Conservation (phyloP, 2,113 vertebrate genomes). For the Siphamia tubifer region DNA sequence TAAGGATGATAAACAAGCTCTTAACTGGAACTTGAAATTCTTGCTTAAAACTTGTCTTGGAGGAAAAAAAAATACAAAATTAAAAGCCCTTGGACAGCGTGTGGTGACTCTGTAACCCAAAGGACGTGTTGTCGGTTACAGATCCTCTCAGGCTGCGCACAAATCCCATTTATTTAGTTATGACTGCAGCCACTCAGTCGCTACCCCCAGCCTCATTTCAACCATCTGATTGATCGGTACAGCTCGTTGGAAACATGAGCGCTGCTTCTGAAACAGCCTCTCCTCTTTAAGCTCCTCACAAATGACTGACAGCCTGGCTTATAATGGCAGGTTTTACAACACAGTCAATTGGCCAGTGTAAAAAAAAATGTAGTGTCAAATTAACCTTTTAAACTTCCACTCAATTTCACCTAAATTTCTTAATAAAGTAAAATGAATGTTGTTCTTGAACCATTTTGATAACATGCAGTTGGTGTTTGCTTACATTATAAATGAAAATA, state of each 20-base stretch:
- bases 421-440: too few species aligned
- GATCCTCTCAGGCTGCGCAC: background rate
- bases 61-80: too few species aligned
- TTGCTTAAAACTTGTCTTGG: background rate
- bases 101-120: background rate
- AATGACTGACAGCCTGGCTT: slow-evolving; percentile 1
- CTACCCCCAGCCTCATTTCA: background rate
- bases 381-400: too few species aligned
- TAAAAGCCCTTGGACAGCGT: background rate
- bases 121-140: background rate
- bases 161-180: background rate
- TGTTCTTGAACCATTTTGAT: too few species aligned
- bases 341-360: too few species aligned
- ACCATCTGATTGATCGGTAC: background rate
- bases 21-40: background rate
- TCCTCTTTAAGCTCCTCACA: background rate
- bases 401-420: too few species aligned
- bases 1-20: background rate
- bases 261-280: background rate
- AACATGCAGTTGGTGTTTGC: too few species aligned
- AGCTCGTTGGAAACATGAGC: background rate
- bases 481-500: too few species aligned
- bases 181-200: background rate
- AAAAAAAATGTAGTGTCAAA: too few species aligned
- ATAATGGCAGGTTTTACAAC: slow-evolving; percentile 1